Conservation (phyloP, 2,888 invertebrate genomes). For the Rhimphoctona megacephalus region DNA sequence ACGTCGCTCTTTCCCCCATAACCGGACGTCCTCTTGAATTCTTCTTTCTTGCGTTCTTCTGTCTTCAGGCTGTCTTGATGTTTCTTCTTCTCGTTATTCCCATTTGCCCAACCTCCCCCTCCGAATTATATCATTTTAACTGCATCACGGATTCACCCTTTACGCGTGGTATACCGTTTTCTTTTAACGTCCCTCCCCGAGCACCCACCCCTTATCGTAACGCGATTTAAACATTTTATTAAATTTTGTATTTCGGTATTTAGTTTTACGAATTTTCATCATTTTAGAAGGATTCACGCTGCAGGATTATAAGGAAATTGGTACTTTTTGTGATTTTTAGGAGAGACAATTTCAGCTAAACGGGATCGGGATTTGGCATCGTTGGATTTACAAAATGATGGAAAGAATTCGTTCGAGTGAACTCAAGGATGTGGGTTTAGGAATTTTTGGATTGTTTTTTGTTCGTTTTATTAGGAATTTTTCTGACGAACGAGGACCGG, state of each 20-base stretch:
- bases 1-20: constrained; percentile 40
- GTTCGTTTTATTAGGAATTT: constrained; percentile 9
- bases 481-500: constrained; percentile 3
- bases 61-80: constrained; percentile 84
- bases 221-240: constrained; percentile 20
- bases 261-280: constrained; percentile 15
- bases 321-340: constrained; percentile 6
- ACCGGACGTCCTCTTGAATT: constrained; percentile 81
- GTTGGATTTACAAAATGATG: constrained; percentile 2
- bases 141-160: constrained; percentile 58
- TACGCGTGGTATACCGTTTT: constrained; percentile 20
- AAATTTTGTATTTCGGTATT: background rate
- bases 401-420: constrained; percentile 11
- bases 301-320: constrained; percentile 1
- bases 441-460: background rate
- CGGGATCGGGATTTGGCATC: background rate
- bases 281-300: constrained; percentile 3
- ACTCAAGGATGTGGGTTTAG: background rate
- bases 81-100: constrained; percentile 83
- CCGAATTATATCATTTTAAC: constrained; percentile 57
- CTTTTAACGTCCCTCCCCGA: constrained; percentile 51
- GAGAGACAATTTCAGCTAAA: constrained; percentile 24
- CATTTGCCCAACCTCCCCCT: constrained; percentile 71
- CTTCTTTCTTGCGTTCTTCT: constrained; percentile 85
- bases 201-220: constrained; percentile 42